Evolutionary conservation across 1,140 invertebrate species (phyloP), one percentile per base, ranked within the genome.

Genomic region (Drosophila repletoides): DNA sequence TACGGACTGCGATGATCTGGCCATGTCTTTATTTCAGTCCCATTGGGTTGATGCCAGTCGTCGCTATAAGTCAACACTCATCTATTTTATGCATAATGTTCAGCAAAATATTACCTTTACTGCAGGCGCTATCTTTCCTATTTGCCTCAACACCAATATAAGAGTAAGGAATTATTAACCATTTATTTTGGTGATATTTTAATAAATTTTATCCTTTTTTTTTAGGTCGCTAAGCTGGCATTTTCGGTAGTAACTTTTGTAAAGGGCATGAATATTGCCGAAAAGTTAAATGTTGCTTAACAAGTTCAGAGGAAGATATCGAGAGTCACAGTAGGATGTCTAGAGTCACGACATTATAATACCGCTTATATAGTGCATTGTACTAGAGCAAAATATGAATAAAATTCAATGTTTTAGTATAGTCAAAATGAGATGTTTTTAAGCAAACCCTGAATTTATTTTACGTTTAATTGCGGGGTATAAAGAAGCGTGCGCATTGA

Each of bases 171-270:
- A 17, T 31, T 31, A 19, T 15, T 21, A 14, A 21, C 14, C 3
- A 0, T 9, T n/a, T 14, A 9, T 10, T 22, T n/a, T n/a, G n/a
- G n/a, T n/a, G n/a, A n/a, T n/a, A n/a, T n/a, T n/a, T n/a, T n/a
- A n/a, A n/a, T n/a, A n/a, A n/a, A 12, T 5, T 15, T 5, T 0
- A 21, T 15, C 22, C 15, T 3, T 5, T 6, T 5, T 33, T 6
- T 6, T 1, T 21, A 79, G 76, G 65, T 74, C 0, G 75, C 76
- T 0, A 70, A 74, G 7, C 31, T 79, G 29, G 70, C 76, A 0
- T 79, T 79, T 56, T 53, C 65, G 0, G 76, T 79, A 3, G 55
- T 79, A 2, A 73, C 75, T 10, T 74, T 79, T 36, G 70, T 79
- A 0, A 70, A 73, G 29, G 58, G 79, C 29, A 19, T 79, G 14